phyloP scores from a whole-genome alignment of 2,113 vertebrate genomes.

The Mirza zaza region DNA sequence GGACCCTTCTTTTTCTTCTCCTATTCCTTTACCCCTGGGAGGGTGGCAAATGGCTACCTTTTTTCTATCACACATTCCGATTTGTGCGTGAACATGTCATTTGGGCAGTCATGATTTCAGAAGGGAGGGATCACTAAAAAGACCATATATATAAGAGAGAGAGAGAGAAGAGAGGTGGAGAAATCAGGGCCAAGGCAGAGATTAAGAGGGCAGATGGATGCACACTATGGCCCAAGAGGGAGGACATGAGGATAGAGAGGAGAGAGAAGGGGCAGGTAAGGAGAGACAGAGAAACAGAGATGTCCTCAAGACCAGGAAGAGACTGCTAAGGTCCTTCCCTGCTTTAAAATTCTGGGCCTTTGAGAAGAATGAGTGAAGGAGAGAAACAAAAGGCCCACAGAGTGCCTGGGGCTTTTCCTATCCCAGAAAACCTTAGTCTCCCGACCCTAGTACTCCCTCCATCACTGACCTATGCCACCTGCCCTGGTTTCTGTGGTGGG shows the following conservation, averaged over 20 bases:
- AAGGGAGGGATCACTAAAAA: constrained; percentile 35
- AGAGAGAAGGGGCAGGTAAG: neutral
- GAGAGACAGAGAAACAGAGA: neutral
- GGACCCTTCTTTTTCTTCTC: neutral
- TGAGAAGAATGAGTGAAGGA: neutral
- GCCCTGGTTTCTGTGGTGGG: neutral
- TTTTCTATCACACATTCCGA: neutral
- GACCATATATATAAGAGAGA: neutral
- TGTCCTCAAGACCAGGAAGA: neutral
- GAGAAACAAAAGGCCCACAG: neutral
- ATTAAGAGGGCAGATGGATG: neutral
- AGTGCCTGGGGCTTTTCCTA: neutral
- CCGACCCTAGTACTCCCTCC: neutral
- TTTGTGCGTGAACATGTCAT: constrained; percentile 47
- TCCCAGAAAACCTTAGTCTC: neutral
- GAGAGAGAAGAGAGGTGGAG: neutral
- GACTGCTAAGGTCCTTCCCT: neutral
- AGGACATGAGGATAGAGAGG: neutral
- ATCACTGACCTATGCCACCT: neutral
- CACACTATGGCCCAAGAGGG: neutral
- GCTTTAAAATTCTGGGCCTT: neutral
- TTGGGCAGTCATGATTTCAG: neutral
- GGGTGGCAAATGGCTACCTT: neutral
- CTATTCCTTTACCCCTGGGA: no score
- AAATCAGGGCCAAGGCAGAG: constrained; percentile 12